A percentile compares a stretch with the other conserved stretches of the same genome.
phyloP scores from a whole-genome alignment of 35 echinoderm and acorn worm genomes.

The Apostichopus californicus region DNA sequence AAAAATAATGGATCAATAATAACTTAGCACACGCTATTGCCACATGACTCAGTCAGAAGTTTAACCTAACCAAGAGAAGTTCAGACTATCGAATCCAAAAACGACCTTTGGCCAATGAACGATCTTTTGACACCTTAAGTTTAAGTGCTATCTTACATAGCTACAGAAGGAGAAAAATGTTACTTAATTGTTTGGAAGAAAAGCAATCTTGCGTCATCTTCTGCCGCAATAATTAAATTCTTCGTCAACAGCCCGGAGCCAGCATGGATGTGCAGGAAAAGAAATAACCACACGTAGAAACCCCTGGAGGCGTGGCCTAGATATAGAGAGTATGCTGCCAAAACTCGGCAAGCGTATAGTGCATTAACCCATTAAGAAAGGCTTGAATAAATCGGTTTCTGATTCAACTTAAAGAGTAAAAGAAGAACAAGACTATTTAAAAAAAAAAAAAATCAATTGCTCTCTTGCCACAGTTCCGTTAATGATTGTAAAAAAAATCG shows the following conservation, averaged over 20 bases:
- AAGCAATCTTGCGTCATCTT: constrained; percentile 47
- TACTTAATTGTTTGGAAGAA: constrained; percentile 50
- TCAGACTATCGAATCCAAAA: too few relatives aligned
- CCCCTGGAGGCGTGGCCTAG: constrained; percentile 32
- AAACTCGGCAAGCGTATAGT: background rate
- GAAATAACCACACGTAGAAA: background rate
- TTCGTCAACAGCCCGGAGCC: constrained; percentile 23
- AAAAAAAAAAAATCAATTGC: too few relatives aligned
- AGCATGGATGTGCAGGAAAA: constrained; percentile 12
- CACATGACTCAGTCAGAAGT: too few relatives aligned
- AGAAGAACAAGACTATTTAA: too few relatives aligned
- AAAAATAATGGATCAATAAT: too few relatives aligned
- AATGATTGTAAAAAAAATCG: too few relatives aligned
- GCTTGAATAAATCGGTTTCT: too few relatives aligned
- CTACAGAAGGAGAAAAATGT: constrained; percentile 9
- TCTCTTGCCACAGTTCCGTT: too few relatives aligned
- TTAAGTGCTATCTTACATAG: background rate
- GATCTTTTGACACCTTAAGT: background rate
- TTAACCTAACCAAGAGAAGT: too few relatives aligned
- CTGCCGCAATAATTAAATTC: constrained; percentile 42
- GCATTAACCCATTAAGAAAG: background rate
- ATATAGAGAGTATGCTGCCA: background rate
- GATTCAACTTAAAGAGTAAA: too few relatives aligned
- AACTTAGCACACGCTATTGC: too few relatives aligned
- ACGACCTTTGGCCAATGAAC: too few relatives aligned